Evolutionary conservation across 2,113 vertebrate genomes (phyloP).

Genomic region (Erpornis zantholeuca): DNA sequence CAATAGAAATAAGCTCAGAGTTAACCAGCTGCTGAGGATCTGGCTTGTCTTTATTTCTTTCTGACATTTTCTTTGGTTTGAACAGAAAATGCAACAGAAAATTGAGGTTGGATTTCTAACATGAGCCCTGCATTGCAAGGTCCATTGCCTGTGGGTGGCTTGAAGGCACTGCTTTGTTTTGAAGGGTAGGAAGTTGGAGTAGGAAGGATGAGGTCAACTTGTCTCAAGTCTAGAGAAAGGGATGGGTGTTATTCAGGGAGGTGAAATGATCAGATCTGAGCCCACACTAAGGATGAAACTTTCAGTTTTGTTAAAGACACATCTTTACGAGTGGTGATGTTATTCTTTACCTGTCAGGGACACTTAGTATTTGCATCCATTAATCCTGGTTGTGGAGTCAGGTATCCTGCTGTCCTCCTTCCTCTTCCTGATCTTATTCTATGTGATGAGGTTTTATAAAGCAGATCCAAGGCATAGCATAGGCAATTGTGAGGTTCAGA

Average conservation of each 20-base stretch:
- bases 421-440: neutral
- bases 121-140: neutral
- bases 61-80: slow-evolving; percentile 3
- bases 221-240: neutral
- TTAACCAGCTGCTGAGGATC: neutral
- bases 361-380: neutral
- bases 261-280: neutral
- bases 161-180: neutral
- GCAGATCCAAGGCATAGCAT: neutral
- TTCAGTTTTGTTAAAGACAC: neutral
- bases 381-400: neutral
- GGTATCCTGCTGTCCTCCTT: neutral
- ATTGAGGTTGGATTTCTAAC: neutral
- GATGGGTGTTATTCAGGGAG: neutral
- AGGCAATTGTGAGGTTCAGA: neutral
- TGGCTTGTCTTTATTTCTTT: slow-evolving; percentile 31
- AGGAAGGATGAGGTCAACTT: neutral
- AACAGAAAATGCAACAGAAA: neutral
- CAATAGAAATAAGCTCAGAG: slow-evolving; percentile 5
- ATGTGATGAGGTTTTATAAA: neutral
- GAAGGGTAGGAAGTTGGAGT: neutral
- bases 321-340: neutral
- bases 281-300: neutral
- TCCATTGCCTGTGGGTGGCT: no score
- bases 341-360: neutral